Evolutionary conservation across 2,888 invertebrate species (phyloP), one percentile per base, ranked within the genome.

Genomic region (Chaitophorus viminalis): DNA sequence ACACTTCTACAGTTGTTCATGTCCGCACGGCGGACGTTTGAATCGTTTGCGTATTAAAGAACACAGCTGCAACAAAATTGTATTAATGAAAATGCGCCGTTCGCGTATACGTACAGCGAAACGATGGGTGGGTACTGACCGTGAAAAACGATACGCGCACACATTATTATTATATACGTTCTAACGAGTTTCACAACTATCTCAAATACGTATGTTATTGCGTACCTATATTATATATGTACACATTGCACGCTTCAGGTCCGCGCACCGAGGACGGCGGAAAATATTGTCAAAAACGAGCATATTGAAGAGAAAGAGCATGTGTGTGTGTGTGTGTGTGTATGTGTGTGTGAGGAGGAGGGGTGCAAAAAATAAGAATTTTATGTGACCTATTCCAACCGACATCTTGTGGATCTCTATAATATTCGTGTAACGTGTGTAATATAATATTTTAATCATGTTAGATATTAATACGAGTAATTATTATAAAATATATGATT

Each of bases 381-480:
- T 33, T 25, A 70, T 82, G 81, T 70, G 81, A 70, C 81, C 81
- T 82, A 82, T 82, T 82, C 82, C 82, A 82, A 82, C 46, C 46
- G 82, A 70, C 21, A 46, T 46, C 31, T 70, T 52, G 46, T 18
- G 39, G 11, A 21, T 25, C 65, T 65, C 8, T 21, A 60, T 54
- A 18, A 18, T 54, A n/a, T n/a, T n/a, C n/a, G n/a, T n/a, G n/a
- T n/a, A 39, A 60, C 60, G 60, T 46, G 46, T 25, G 8, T 54
- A 18, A 21, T 3, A 54, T 17, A 54, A 3, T 3, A 25, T 6
- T 25, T 21, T 60, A 60, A 60, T 14, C 21, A 3, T 60, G 60
- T 60, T 14, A 14, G 14, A 46, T 11, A 60, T 60, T 60, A 6
- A 52, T 52, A 60, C 25, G 18, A 60, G 17, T 68, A 68, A n/a